Conservation (phyloP, 1,140 invertebrate genomes). For the Nephotettix cincticeps region DNA sequence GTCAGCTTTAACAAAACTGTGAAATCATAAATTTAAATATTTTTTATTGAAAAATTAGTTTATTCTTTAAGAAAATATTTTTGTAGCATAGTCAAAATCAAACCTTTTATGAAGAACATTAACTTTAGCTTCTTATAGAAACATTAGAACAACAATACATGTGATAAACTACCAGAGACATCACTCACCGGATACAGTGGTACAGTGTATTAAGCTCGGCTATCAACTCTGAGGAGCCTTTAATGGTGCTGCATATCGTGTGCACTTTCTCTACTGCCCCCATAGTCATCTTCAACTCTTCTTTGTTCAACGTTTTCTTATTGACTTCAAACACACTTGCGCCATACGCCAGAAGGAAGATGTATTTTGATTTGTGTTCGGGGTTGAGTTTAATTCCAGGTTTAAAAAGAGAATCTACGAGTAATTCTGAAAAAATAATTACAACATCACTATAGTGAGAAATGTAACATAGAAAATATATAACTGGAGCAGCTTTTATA, state of each 20-base stretch:
- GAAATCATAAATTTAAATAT: no score
- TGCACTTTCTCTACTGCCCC: conserved; percentile 95
- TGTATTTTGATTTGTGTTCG: conserved; percentile 97
- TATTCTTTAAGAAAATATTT: no score
- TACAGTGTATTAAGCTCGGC: conserved; percentile 88
- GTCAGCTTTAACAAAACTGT: no score
- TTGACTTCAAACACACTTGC: conserved; percentile 85
- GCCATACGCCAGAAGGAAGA: conserved; percentile 93
- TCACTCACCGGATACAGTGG: conserved; percentile 77
- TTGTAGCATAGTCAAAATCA: no score
- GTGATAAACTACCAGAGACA: no score
- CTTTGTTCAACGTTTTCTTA: conserved; percentile 69
- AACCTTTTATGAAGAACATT: no score
- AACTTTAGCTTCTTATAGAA: no score
- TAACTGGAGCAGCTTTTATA: no score
- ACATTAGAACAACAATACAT: no score
- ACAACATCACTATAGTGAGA: no score
- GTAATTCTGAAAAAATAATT: conserved; percentile 76
- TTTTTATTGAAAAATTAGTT: no score
- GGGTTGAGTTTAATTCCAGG: conserved; percentile 90
- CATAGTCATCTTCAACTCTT: conserved; percentile 87
- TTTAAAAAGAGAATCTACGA: conserved; percentile 93
- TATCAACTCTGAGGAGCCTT: conserved; percentile 89
- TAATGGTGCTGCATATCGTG: conserved; percentile 84
- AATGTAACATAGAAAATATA: no score